phyloP scores from a whole-genome alignment of 1,140 invertebrate species.

The Physella acuta region DNA sequence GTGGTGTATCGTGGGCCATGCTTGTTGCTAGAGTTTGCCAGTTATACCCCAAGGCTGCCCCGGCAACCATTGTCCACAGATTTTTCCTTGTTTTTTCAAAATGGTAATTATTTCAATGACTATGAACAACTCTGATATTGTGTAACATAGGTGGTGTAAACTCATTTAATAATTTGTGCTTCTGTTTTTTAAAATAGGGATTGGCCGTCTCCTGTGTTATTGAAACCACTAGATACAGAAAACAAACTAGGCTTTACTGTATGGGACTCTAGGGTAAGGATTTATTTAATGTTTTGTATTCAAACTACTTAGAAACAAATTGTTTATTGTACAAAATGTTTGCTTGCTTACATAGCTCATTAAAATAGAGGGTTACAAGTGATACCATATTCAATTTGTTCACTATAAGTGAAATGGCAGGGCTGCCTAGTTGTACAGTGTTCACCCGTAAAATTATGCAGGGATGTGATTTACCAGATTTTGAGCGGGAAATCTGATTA shows the following conservation, averaged over 20 bases:
- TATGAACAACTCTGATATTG: not conserved
- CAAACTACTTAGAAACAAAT: too few species aligned
- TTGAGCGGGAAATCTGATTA: too few species aligned
- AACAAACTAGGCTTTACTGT: slow-evolving; percentile 82
- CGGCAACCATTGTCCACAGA: slow-evolving; percentile 93
- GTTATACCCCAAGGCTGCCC: slow-evolving; percentile 94
- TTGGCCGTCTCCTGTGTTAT: slow-evolving; percentile 95
- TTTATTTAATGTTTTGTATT: too few species aligned
- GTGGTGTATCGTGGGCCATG: slow-evolving; percentile 99
- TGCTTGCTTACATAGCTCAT: too few species aligned
- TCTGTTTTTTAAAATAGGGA: slow-evolving; percentile 63
- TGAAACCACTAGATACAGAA: slow-evolving; percentile 86
- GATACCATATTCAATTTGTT: too few species aligned
- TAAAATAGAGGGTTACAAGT: too few species aligned
- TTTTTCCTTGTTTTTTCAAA: slow-evolving; percentile 91
- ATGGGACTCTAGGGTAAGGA: slow-evolving; percentile 89
- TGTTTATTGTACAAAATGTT: too few species aligned
- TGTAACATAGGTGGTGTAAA: not conserved
- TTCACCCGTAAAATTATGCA: too few species aligned
- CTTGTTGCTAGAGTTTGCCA: slow-evolving; percentile 96
- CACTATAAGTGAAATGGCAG: too few species aligned
- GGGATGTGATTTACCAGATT: too few species aligned
- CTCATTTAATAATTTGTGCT: slow-evolving; percentile 12
- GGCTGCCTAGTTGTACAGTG: too few species aligned
- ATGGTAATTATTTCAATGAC: slow-evolving; percentile 44